Base-by-base conservation (phyloP, 2,888 invertebrate genomes). In the Pecten maximus region DNA sequence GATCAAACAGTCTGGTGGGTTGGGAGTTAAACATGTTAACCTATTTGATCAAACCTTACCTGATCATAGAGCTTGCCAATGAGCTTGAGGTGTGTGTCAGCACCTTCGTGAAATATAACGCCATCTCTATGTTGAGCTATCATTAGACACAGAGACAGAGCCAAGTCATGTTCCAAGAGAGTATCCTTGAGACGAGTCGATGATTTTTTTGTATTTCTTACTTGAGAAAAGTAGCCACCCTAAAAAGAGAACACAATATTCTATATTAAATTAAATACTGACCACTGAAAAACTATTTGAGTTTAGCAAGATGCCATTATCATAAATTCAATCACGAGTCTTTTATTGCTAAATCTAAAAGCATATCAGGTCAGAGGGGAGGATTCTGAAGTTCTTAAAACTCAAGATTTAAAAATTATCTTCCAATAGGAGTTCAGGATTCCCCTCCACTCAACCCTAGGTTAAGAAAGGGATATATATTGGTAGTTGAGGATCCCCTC, bases 121-220 rank as follows among this genome's bases (percentile, higher is more conserved):
- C 99, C 99, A 96, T 99, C 98, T 92, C 99, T 98, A 96, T 99
- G 99, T 96, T 99, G 99, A 0, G 99, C 99, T 97, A 99, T 98
- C 91, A 99, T 97, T 92, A 99, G 97, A 96, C 99, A 99, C 88
- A 99, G 97, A 0, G 99, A 98, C 86, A 97, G 92, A 35, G 99
- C 99, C 91, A 99, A 97, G 97, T 99, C 98, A 95, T 99, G 98
- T 94, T 99, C 98, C 12, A 99, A 98, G 94, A 99, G 98, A 0
- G 99, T 98, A 96, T 99, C 99, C 97, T 99, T 99, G 92, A 99
- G 97, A 40, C 99, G 98, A 91, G 98, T 98, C 0, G 99, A 99
- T 0, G 99, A 99, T 96, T 99, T 98, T 96, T 99, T 98, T 0
- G 99, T 99, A 96, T 99, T 99, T 48, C 99, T 98, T 28, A 99